Base-by-base conservation (phyloP, 2,113 vertebrate species). In the Haemorhous mexicanus region DNA sequence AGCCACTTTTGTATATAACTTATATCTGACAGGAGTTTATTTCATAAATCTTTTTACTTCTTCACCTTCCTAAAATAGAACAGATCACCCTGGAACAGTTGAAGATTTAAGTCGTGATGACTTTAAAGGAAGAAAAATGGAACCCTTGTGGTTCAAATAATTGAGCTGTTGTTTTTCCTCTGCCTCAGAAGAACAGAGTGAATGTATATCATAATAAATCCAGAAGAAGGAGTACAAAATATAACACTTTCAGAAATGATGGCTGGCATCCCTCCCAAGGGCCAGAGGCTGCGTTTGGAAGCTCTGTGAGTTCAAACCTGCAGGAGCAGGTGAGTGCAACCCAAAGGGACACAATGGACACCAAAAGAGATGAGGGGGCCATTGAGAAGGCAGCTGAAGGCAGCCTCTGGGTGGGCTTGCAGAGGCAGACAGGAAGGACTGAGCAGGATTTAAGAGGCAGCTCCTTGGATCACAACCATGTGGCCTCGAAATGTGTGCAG, bases 41-140 rank as follows among this genome's bases (percentile, higher is more conserved):
- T 67, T 53, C 39, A 64, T 16, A 43, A 20, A n/a, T 63, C 47
- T 35, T 90, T 89, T 52, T 61, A 82, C 32, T 84, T 44, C 72
- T 94, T 93, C 61, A 47, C 52, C 56, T 77, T 63, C 79, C 62
- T 92, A 93, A 93, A 94, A 94, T 78, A 95, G 73, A 93, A 77
- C 27, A 76, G 61, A 80, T 76, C 20, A 32, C 22, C 49, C 72
- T 53, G 61, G 32, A 86, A 69, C 17, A 79, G 35, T 1, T 37
- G 35, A 87, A 80, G 75, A 55, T 52, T 59, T 87, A 63, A 72
- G 35, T 41, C 14, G 3, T 35, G 52, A 78, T 78, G 56, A 88
- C 69, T 96, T 87, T 35, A 70, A 70, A 94, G 56, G 84, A 81
- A 92, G 81, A 84, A 95, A 97, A 92, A 93, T 47, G 50, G 75